Evolutionary conservation across 1,140 invertebrate species (phyloP).

Genomic region (Drosophila nasuta): DNA sequence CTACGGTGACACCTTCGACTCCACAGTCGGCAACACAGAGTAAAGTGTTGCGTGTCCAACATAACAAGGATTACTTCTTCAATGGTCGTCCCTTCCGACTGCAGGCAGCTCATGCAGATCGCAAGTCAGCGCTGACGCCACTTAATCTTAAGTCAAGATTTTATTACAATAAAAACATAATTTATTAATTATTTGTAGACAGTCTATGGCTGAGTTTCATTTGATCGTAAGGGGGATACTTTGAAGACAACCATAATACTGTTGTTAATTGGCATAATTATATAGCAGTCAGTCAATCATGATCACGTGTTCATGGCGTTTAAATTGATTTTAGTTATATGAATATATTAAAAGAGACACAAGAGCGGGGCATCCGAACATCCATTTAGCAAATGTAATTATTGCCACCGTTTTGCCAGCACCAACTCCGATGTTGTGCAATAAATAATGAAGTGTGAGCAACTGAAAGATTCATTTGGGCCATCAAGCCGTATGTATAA

Average conservation of each 20-base stretch:
- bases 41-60: conserved; percentile 65
- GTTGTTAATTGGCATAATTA: conserved; percentile 61
- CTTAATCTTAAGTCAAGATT: conserved; percentile 78
- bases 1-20: conserved; percentile 22
- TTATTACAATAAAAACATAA: conserved; percentile 84
- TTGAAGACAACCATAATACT: conserved; percentile 37
- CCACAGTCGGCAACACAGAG: conserved; percentile 35
- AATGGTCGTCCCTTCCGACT: conserved; percentile 78
- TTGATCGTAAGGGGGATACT: neutral
- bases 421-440: conserved; percentile 49
- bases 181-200: conserved; percentile 76
- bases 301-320: conserved; percentile 53
- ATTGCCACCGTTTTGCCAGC: conserved; percentile 53
- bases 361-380: conserved; percentile 32
- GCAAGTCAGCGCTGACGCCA: conserved; percentile 63
- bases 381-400: conserved; percentile 73
- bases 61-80: conserved; percentile 77
- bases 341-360: neutral
- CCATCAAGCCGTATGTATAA: conserved; percentile 4
- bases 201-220: conserved; percentile 22
- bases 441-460: conserved; percentile 56
- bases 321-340: neutral
- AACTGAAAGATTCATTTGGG: conserved; percentile 19
- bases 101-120: conserved; percentile 75
- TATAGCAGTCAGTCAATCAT: conserved; percentile 49